Evolutionary conservation across 2,113 vertebrate species (phyloP).

Genomic region (Manacus vitellinus): DNA sequence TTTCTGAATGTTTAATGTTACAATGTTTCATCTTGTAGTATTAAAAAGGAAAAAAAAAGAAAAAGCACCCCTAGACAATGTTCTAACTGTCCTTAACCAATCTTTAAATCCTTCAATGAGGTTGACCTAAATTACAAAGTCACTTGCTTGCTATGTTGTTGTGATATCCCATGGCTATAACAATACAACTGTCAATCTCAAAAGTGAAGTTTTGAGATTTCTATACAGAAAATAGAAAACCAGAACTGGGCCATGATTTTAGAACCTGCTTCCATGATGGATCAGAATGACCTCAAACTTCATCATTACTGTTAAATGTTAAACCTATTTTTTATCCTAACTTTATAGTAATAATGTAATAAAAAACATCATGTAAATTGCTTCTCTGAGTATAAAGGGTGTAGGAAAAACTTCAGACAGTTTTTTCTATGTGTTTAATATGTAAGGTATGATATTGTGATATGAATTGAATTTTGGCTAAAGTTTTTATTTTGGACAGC

Average conservation of each 20-base stretch:
- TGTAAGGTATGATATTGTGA: neutral
- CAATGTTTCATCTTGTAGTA: neutral
- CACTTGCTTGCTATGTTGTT: neutral
- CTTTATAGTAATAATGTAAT: neutral
- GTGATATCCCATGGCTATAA: neutral
- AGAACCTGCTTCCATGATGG: neutral
- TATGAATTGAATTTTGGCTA: neutral
- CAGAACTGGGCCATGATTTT: neutral
- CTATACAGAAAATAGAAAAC: neutral
- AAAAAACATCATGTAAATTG: neutral
- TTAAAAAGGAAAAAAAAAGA: neutral
- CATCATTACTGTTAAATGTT: neutral
- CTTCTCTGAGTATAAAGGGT: neutral
- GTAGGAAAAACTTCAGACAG: neutral
- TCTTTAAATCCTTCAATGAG: neutral
- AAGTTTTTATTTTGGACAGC: neutral
- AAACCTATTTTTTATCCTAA: neutral
- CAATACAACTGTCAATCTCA: neutral
- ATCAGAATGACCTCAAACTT: neutral
- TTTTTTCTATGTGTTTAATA: neutral
- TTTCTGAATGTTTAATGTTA: neutral
- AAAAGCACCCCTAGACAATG: neutral
- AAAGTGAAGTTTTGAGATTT: neutral
- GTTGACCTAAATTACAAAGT: constrained; percentile 15
- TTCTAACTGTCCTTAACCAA: constrained; percentile 24